Evolutionary conservation across 2,888 invertebrate genomes (phyloP), one percentile per base, ranked within the genome.

Genomic region (Machimus rusticus): DNA sequence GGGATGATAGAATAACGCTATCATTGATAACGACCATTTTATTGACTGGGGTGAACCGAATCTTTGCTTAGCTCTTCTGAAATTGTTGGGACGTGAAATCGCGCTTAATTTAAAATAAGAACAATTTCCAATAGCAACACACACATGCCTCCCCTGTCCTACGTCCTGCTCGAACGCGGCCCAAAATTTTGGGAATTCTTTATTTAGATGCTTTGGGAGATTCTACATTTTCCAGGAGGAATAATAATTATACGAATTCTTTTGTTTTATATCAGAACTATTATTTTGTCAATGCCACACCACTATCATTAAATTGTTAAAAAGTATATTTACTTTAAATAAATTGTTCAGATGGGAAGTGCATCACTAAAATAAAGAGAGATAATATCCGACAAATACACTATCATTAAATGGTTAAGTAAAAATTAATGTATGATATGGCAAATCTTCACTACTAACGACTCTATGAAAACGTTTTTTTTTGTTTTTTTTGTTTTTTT

Each of bases 21-120:
- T 87, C 88, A 88, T 74, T 89, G 89, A 88, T 89, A 87, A 89
- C 88, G 88, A 89, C 87, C 87, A 86, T 89, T 87, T 88, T 90
- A 89, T 90, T 90, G 89, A 89, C 89, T 89, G 87, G 89, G 89
- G 89, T 87, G 88, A 89, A 89, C 88, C 88, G 90, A 90, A 90
- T 92, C 92, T 92, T 92, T 92, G 90, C 92, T 91, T 90, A 91
- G 91, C 92, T 91, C 92, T 92, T 90, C 90, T 90, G 90, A 91
- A 92, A 90, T 92, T 91, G 91, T 91, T 92, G 91, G 90, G 91
- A 91, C 92, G 92, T 92, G 91, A 92, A 92, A 92, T 92, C 91
- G 91, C 89, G 90, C 89, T 91, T 90, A 92, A 91, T 91, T 92
- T 91, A 91, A 90, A 90, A 91, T 90, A 85, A 74, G 74, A 85